Evolutionary conservation across 2,113 vertebrate genomes (phyloP).

Genomic region (Equus quagga): DNA sequence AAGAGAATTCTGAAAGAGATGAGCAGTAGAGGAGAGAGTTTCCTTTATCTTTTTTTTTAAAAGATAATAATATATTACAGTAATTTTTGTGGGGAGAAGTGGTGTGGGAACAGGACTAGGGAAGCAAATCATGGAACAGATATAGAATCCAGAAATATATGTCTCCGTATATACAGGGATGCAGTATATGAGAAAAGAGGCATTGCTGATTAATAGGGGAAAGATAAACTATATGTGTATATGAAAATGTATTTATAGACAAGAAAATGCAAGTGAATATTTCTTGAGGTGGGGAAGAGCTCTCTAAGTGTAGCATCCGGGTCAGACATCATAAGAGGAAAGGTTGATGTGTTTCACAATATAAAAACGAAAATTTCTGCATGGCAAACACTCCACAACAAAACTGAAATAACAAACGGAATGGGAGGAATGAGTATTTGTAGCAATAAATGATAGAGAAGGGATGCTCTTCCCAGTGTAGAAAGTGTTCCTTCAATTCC

Average conservation of each 20-base stretch:
- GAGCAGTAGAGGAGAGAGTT: neutral
- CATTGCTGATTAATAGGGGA: neutral
- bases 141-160: neutral
- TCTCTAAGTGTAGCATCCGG: neutral
- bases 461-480: neutral
- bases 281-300: neutral
- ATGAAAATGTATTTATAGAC: neutral
- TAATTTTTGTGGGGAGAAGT: neutral
- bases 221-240: neutral
- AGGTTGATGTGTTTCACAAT: neutral
- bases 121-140: neutral
- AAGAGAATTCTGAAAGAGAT: conserved; percentile 28
- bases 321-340: conserved; percentile 30
- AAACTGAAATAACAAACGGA: neutral
- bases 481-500: neutral
- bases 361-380: neutral
- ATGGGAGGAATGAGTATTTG: neutral
- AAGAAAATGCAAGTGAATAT: neutral
- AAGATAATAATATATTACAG: neutral
- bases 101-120: neutral
- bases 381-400: neutral
- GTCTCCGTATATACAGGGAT: neutral
- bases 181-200: neutral
- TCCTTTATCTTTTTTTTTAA: neutral
- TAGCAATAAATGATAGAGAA: neutral